A percentile compares a stretch with the other conserved stretches of the same genome.
phyloP scores from a whole-genome alignment of 2,113 vertebrate genomes.

The Aythya baeri region DNA sequence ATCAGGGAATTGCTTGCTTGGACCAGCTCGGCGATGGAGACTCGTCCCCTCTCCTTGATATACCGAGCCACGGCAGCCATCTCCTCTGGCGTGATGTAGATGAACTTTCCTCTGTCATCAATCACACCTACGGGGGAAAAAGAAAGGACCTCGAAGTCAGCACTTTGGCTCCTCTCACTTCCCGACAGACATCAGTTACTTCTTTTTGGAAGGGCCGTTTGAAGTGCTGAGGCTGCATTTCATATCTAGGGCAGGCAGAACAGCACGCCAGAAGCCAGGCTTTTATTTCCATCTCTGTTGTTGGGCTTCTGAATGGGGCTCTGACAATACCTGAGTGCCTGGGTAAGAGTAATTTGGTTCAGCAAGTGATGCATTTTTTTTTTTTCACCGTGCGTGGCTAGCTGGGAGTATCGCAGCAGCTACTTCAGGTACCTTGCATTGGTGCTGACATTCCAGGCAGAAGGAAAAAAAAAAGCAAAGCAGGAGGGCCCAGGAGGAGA shows the following conservation, averaged over 20 bases:
- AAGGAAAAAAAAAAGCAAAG: background rate
- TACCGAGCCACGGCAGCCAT: constrained; percentile 89
- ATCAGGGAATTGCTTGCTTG: constrained; percentile 93
- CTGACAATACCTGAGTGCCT: background rate
- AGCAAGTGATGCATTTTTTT: fast-evolving
- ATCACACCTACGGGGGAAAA: constrained; percentile 86
- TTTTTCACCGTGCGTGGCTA: background rate
- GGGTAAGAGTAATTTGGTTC: background rate
- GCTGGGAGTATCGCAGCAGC: background rate
- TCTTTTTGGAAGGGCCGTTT: background rate
- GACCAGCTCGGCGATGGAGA: constrained; percentile 92
- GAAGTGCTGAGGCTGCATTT: background rate
- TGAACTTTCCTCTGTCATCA: constrained; percentile 97
- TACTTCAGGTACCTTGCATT: fast-evolving
- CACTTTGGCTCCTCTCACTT: background rate
- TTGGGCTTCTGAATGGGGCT: background rate
- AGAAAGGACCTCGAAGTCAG: constrained; percentile 2
- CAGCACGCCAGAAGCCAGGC: background rate
- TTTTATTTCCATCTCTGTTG: background rate
- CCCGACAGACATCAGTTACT: background rate
- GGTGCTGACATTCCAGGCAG: background rate
- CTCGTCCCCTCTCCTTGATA: constrained; percentile 88
- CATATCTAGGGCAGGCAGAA: background rate
- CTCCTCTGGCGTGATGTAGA: constrained; percentile 94
- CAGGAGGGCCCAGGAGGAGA: background rate